phyloP scores from a whole-genome alignment of 2,888 invertebrate species.

The Spialia ferax region DNA sequence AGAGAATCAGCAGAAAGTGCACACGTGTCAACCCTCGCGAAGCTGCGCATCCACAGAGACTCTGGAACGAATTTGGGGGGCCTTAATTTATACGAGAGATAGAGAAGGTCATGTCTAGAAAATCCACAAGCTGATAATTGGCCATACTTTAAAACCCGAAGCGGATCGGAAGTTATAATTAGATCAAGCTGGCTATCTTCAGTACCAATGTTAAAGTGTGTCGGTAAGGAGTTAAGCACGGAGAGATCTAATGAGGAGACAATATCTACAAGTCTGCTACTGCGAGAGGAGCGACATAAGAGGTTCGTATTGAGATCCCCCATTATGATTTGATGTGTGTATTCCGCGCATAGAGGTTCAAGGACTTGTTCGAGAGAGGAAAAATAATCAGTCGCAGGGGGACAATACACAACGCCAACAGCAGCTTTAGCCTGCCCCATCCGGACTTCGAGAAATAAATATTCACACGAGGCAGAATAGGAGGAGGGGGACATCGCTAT shows the following conservation, averaged over 20 bases:
- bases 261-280: not conserved
- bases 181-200: not conserved
- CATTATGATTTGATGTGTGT: slow-evolving; percentile 1
- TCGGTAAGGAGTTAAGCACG: not conserved
- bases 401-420: slow-evolving; percentile 13
- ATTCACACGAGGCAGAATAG: not conserved
- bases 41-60: not conserved
- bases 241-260: not conserved
- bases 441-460: not conserved
- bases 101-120: slow-evolving; percentile 1
- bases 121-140: slow-evolving; percentile 7
- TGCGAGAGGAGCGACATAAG: not conserved
- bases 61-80: not conserved
- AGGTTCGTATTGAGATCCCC: not conserved
- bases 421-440: not conserved
- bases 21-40: not conserved
- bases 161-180: not conserved
- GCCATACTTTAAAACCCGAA: not conserved
- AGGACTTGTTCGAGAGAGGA: not conserved
- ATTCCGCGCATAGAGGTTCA: not conserved
- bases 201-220: slow-evolving; percentile 1
- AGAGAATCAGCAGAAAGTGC: not conserved
- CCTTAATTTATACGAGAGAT: not conserved
- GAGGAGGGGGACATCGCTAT: not conserved
- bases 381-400: slow-evolving; percentile 11